These are phyloP conservation scores for Myiagra hebetior DNA, from an alignment of 2,113 vertebrate species.

Conservation along the genomic window DNA sequence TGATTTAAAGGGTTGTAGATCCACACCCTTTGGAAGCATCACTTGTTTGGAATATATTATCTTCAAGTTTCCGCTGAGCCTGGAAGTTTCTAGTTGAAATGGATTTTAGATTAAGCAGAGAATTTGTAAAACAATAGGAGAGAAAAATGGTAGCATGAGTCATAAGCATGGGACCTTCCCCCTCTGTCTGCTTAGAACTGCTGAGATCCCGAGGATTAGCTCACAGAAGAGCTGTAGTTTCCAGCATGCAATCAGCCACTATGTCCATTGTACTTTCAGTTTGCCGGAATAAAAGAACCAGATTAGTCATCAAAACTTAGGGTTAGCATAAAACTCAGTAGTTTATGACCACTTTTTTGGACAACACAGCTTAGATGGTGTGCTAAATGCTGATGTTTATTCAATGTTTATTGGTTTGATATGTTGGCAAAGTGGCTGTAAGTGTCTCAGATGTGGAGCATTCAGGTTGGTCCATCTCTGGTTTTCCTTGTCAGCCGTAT, in stretches of 20 bases:
- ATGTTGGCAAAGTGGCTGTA: background rate
- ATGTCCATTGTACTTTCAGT: background rate
- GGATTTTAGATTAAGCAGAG: constrained; percentile 24
- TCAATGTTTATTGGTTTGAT: background rate
- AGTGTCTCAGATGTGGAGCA: background rate
- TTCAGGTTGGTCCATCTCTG: background rate
- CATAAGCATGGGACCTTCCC: constrained; percentile 13
- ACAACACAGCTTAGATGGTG: background rate
- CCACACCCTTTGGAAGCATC: background rate
- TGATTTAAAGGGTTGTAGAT: background rate
- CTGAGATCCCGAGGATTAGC: constrained; percentile 38
- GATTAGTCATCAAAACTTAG: background rate
- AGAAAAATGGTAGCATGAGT: background rate
- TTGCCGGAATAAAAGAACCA: background rate
- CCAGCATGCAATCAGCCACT: background rate
- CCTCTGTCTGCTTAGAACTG: background rate
- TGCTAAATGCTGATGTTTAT: background rate
- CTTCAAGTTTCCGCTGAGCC: background rate
- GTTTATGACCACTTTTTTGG: background rate
- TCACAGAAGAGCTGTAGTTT: background rate
- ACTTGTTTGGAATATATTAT: background rate
- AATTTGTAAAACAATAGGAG: constrained; percentile 41
- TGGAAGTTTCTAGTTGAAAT: constrained; percentile 4
- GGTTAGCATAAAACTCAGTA: background rate
- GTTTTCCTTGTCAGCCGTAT: background rate